These are phyloP conservation scores for Malurus melanocephalus DNA, from an alignment of 2,113 vertebrate genomes.

Conservation along the genomic window DNA sequence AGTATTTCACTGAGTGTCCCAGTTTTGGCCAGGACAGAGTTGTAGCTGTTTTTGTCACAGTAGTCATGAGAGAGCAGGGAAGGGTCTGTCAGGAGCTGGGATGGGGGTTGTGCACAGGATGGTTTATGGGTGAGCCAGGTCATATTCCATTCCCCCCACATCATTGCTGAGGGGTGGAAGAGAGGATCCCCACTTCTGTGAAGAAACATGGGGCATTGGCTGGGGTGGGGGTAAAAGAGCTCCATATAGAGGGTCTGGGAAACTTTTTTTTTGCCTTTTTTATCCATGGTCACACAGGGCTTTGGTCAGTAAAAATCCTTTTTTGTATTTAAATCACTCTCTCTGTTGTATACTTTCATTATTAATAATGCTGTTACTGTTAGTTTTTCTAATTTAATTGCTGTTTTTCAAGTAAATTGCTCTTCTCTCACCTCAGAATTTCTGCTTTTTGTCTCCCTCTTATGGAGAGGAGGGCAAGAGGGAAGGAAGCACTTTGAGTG, in stretches of 20 bases:
- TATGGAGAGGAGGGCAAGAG: not conserved
- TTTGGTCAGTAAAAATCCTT: not conserved
- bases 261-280: not conserved
- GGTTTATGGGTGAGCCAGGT: not conserved
- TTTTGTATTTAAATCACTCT: not conserved
- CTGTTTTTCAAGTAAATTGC: not conserved
- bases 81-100: accelerated
- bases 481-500: not conserved
- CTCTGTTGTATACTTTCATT: not conserved
- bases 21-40: not conserved
- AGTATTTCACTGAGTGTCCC: not conserved
- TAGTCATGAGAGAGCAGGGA: not conserved
- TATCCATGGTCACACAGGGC: accelerated
- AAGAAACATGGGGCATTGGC: not conserved
- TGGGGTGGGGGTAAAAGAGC: not conserved
- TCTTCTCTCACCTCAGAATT: not conserved
- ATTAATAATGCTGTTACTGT: not conserved
- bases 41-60: not conserved
- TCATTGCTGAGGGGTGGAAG: not conserved
- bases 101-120: accelerated
- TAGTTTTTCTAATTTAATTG: not conserved
- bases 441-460: not conserved
- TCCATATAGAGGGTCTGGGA: accelerated
- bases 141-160: accelerated
- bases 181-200: not conserved